Evolutionary conservation across 2,113 vertebrate species (phyloP), one percentile per base, ranked within the genome.

Genomic region (Trichechus manatus): DNA sequence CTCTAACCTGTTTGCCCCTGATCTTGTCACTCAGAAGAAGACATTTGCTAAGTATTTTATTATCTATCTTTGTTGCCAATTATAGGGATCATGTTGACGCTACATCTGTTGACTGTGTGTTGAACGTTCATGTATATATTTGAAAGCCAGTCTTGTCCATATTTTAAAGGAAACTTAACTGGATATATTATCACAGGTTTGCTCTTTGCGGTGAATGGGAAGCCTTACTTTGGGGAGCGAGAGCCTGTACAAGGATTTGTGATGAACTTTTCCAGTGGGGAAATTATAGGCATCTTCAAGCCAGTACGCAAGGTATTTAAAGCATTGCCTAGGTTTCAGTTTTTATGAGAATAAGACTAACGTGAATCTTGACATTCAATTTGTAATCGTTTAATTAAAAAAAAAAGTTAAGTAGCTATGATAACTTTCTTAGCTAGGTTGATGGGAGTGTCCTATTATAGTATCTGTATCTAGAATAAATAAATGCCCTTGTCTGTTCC

Each of bases 181-280:
- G 20, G 78, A 10, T 97, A 9, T 98, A 22, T 97, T 97, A 23
- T 98, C 98, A 96, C 95, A 99, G 99, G 99, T 86, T 97, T 99
- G 91, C 99, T 99, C 93, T 99, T 99, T 87, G 99, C 99, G 4
- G 99, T 99, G 77, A 99, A 99, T 97, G 99, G 99, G 80, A 98
- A 99, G 86, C 98, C 99, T 89, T 97, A 97, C 64, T 98, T 98
- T 98, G 99, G 98, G 42, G 98, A 95, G 63, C 96, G 96, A 17
- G 97, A 98, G 96, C 98, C 99, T 8, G 93, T 99, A 13, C 99
- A 98, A 98, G 99, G 99, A 84, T 99, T 99, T 98, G 98, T 99
- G 86, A 99, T 99, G 97, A 99, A 99, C 98, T 99, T 99, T 98
- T 99, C 99, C 93, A 99, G 96, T 91, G 99, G 99, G 89, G 99